Base-by-base conservation (phyloP, 2,113 vertebrate species). In the Chloropsis hardwickii region DNA sequence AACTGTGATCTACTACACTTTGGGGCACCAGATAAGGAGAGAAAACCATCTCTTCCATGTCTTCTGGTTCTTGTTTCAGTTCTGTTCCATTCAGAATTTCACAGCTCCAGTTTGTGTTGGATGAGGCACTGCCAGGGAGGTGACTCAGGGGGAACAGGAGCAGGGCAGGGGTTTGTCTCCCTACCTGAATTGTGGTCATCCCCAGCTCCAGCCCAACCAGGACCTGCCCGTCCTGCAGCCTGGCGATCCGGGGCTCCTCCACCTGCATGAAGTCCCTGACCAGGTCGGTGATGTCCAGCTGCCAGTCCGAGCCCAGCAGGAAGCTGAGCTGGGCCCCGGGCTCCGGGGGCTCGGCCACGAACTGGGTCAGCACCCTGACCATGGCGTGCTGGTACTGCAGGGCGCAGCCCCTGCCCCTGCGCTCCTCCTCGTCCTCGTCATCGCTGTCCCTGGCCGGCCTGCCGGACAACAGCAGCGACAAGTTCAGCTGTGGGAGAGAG, bases 221-320 rank as follows among this genome's bases (percentile, higher is more conserved):
- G 23, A 99, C 96, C 71, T 98, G 98, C 14, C 98, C 99, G 0
- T 97, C 98, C 62, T 98, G 98, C 16, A 99, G 97, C 84, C 77
- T 97, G 42, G 99, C 99, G 4, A 99, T 97, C 25, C 98, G 95
- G 18, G 99, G 98, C 90, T 99, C 99, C 92, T 99, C 99, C 96
- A 99, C 99, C 97, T 99, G 99, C 98, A 99, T 97, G 97, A 99
- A 99, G 97, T 98, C 98, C 31, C 97, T 97, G 58, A 99, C 99
- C 92, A 99, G 96, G 91, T 98, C 96, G 0, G 99, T 99, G 92
- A 99, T 98, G 92, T 99, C 99, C 78, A 99, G 97, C 92, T 99
- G 99, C 99, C 99, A 99, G 96, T 99, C 99, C 0, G 98, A 98
- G 88, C 99, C 99, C 95, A 99, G 97, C 89, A 99, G 97, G 92